These are phyloP conservation scores for Cavia porcellus DNA, from an alignment of 2,113 vertebrate genomes.

Conservation along the genomic window DNA sequence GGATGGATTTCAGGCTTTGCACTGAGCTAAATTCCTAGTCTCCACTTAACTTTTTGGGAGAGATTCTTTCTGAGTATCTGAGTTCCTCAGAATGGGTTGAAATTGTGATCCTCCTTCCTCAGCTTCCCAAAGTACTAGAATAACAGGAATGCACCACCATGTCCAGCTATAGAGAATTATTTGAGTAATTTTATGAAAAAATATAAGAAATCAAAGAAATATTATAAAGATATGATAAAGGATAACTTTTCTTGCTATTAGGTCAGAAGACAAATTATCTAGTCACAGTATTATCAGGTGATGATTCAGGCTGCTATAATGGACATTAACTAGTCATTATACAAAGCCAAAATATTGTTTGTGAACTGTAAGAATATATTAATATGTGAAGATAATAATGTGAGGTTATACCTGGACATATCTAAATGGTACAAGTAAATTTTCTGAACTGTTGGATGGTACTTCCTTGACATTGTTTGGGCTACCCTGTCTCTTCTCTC, in stretches of 20 bases:
- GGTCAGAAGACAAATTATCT: background rate
- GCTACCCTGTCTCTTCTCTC: background rate
- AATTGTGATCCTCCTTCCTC: background rate
- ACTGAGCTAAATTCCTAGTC: background rate
- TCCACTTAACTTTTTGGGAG: background rate
- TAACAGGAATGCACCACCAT: background rate
- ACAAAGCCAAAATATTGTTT: background rate
- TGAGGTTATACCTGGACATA: background rate
- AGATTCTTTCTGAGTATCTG: background rate
- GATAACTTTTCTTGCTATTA: background rate
- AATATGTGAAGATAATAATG: background rate
- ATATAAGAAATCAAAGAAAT: background rate
- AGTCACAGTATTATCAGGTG: background rate
- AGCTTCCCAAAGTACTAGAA: background rate
- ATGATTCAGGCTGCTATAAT: background rate
- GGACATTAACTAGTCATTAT: background rate
- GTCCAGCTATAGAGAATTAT: background rate
- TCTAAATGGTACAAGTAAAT: background rate
- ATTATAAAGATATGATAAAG: background rate
- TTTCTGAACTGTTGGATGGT: background rate
- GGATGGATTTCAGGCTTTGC: background rate
- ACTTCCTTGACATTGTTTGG: background rate
- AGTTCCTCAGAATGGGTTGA: no score
- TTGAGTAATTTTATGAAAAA: background rate
- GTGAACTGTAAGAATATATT: background rate